Percentiles rank a stretch among this genome's conserved stretches.
phyloP scores from a whole-genome alignment of 2,888 invertebrate species.

The Thymelicus sylvestris region DNA sequence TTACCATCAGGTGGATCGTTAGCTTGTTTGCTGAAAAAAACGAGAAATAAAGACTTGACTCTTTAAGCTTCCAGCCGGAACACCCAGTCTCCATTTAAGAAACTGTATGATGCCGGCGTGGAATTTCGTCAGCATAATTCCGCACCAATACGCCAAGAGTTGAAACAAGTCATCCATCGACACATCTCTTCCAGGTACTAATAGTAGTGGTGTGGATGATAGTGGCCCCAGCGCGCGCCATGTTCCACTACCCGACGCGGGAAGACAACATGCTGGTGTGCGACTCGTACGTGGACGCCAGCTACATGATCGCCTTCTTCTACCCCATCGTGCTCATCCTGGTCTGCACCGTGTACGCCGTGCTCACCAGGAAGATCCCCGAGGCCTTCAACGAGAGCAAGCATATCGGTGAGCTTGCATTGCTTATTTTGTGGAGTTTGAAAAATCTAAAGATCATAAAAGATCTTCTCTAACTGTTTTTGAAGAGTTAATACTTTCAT shows the following conservation, averaged over 20 bases:
- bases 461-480: too few species aligned
- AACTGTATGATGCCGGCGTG: too few species aligned
- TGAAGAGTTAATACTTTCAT: too few species aligned
- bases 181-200: slow-evolving; percentile 84
- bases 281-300: slow-evolving; percentile 95
- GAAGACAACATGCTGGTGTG: slow-evolving; percentile 97
- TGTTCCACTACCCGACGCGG: slow-evolving; percentile 95
- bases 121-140: too few species aligned
- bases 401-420: slow-evolving; percentile 91
- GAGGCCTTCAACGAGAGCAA: slow-evolving; percentile 99
- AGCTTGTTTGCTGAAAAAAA: too few species aligned
- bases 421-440: not conserved
- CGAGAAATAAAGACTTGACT: too few species aligned
- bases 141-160: not conserved
- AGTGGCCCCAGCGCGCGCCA: slow-evolving; percentile 94
- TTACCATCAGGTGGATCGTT: too few species aligned
- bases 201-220: slow-evolving; percentile 97
- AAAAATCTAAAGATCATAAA: too few species aligned
- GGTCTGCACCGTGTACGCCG: slow-evolving; percentile 97
- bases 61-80: too few species aligned
- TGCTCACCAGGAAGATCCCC: slow-evolving; percentile 97
- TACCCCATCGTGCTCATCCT: slow-evolving; percentile 96
- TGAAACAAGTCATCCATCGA: not conserved
- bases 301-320: slow-evolving; percentile 97
- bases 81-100: too few species aligned